Conservation (phyloP, 2,797 vertebrate genomes). For the Crenichthys baileyi region DNA sequence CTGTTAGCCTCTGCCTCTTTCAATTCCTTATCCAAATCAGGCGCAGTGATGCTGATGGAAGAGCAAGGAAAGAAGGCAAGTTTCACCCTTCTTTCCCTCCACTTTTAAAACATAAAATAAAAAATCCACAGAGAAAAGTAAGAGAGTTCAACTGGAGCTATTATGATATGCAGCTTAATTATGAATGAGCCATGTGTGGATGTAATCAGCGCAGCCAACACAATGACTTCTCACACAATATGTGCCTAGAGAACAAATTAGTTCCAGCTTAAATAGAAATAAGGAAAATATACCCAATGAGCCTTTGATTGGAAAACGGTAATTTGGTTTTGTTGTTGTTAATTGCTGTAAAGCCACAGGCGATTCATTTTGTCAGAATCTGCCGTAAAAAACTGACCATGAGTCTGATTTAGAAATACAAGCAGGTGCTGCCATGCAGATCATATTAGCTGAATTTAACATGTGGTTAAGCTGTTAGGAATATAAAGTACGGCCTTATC, state of each 20-base stretch:
- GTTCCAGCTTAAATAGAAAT: slow-evolving; percentile 45
- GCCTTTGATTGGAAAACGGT: slow-evolving; percentile 50
- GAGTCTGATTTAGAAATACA: slow-evolving; percentile 7
- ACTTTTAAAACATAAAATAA: slow-evolving; percentile 12
- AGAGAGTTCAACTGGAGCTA: slow-evolving; percentile 56
- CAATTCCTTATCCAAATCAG: slow-evolving; percentile 36
- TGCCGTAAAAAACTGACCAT: slow-evolving; percentile 14
- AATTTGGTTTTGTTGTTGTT: slow-evolving; percentile 33
- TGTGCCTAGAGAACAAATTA: slow-evolving; percentile 55
- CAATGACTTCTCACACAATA: slow-evolving; percentile 54
- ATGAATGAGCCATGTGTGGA: slow-evolving; percentile 62
- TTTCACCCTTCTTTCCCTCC: slow-evolving; percentile 1
- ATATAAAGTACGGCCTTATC: neutral
- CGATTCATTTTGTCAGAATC: slow-evolving; percentile 9
- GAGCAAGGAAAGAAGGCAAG: slow-evolving; percentile 13
- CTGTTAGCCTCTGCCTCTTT: slow-evolving; percentile 2
- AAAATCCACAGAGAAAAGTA: slow-evolving; percentile 38
- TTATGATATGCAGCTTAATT: slow-evolving; percentile 70
- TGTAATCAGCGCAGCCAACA: slow-evolving; percentile 55
- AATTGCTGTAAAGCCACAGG: slow-evolving; percentile 40
- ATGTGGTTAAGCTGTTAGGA: neutral
- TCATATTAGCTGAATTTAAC: too few species aligned
- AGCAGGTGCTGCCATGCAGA: neutral
- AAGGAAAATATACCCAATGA: slow-evolving; percentile 42
- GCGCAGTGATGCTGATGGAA: slow-evolving; percentile 24